phyloP scores from a whole-genome alignment of 2,888 invertebrate genomes.

The Flexamia atlantica region DNA sequence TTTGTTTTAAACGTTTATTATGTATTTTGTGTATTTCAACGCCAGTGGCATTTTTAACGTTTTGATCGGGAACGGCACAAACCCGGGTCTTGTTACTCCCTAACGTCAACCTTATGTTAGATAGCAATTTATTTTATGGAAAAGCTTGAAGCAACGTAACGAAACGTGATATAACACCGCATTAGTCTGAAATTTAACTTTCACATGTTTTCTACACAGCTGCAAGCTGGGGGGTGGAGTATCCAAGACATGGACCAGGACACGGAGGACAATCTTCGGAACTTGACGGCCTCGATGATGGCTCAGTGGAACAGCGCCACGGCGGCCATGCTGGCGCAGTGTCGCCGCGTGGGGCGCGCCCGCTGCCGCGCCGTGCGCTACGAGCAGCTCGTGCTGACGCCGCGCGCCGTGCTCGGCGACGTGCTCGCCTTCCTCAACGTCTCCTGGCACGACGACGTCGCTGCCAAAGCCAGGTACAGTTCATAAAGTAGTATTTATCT shows the following conservation, averaged over 20 bases:
- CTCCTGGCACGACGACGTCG: conserved; percentile 95
- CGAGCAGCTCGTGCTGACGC: conserved; percentile 97
- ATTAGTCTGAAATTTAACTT: background rate
- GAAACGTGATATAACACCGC: background rate
- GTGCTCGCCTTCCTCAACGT: conserved; percentile 93
- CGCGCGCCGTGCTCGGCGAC: conserved; percentile 90
- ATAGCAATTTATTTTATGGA: too few relatives aligned
- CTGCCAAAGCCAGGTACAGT: background rate
- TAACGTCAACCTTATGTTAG: too few relatives aligned
- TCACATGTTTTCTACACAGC: background rate
- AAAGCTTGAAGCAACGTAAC: too few relatives aligned
- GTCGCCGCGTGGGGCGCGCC: conserved; percentile 77
- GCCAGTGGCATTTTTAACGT: too few relatives aligned
- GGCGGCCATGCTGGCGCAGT: conserved; percentile 96
- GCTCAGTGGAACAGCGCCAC: conserved; percentile 98
- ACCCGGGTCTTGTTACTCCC: too few relatives aligned
- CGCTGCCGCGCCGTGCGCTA: conserved; percentile 89
- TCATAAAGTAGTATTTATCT: too few relatives aligned
- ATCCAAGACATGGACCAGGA: conserved; percentile 93
- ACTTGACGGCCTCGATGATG: conserved; percentile 80
- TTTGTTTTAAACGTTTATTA: too few relatives aligned
- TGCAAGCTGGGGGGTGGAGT: conserved; percentile 80
- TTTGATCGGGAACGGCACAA: too few relatives aligned
- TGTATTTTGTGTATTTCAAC: too few relatives aligned
- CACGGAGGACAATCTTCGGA: conserved; percentile 82